Percentiles rank a stretch among this genome's conserved stretches.
phyloP scores from a whole-genome alignment of 2,888 invertebrate genomes.

The Ischnura elegans region DNA sequence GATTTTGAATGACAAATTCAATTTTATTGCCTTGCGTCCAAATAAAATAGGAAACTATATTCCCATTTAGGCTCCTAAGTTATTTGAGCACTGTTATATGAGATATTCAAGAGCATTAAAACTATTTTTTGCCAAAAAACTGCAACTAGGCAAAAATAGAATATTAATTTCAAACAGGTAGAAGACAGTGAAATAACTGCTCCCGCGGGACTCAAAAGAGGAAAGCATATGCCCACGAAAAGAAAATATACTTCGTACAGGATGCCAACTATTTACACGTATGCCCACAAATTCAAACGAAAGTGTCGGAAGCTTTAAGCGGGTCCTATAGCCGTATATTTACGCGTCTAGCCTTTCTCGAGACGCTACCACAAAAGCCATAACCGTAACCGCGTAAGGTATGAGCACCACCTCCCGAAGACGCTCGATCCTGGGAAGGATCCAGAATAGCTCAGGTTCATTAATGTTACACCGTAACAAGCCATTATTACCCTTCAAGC shows the following conservation, averaged over 20 bases:
- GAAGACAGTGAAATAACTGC: no score
- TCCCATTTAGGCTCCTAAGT: no score
- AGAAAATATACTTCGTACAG: not conserved
- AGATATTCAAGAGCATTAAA: no score
- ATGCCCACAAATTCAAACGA: not conserved
- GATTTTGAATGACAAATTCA: no score
- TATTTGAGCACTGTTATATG: no score
- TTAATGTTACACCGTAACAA: not conserved
- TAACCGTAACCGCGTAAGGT: not conserved
- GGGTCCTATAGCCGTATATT: not conserved
- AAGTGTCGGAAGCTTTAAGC: not conserved
- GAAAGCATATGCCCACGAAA: no score
- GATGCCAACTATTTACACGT: not conserved
- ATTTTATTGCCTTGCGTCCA: no score
- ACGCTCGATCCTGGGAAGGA: constrained; percentile 14
- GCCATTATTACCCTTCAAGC: not conserved
- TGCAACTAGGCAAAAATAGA: no score
- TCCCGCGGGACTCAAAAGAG: no score
- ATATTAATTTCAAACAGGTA: no score
- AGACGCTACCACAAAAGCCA: not conserved
- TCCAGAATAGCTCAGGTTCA: constrained; percentile 7
- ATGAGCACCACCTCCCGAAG: not conserved
- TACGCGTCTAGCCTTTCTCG: not conserved
- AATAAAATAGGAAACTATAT: no score
- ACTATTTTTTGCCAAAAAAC: no score